Percentiles rank a stretch among this genome's conserved stretches.
Evolutionary conservation across 2,888 invertebrate species (phyloP).

Genomic region (Stenichneumon culpator): DNA sequence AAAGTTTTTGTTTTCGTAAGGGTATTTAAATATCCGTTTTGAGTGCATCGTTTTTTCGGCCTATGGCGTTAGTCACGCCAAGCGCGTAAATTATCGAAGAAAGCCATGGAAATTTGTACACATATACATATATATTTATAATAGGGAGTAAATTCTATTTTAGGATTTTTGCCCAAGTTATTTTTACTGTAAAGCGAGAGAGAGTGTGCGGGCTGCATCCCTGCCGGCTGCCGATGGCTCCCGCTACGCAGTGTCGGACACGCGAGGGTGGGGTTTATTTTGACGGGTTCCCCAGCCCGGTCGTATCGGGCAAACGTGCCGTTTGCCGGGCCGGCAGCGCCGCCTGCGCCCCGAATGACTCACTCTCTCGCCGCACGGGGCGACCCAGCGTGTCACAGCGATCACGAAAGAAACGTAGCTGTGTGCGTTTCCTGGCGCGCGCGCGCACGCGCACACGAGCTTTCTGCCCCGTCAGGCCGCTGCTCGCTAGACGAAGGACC

Average conservation of each 20-base stretch:
- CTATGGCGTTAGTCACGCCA: background rate
- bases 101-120: constrained; percentile 1
- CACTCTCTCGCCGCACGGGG: constrained; percentile 38
- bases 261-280: constrained; percentile 63
- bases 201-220: constrained; percentile 6
- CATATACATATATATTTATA: constrained; percentile 9
- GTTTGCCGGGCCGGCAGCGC: constrained; percentile 9
- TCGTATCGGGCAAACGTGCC: constrained; percentile 37
- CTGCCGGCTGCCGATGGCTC: constrained; percentile 11
- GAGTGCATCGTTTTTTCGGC: background rate
- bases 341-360: constrained; percentile 49
- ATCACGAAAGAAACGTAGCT: constrained; percentile 23
- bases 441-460: background rate
- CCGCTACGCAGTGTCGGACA: constrained; percentile 24
- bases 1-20: too few relatives aligned
- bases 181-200: constrained; percentile 45
- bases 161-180: constrained; percentile 34
- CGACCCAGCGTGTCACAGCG: constrained; percentile 33
- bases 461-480: constrained; percentile 10
- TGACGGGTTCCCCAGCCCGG: constrained; percentile 43
- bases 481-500: background rate
- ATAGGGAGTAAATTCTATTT: constrained; percentile 39
- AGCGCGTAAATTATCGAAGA: constrained; percentile 3
- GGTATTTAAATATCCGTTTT: background rate
- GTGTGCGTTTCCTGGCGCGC: constrained; percentile 11